phyloP scores from a whole-genome alignment of 2,888 invertebrate genomes.

The Dynastes grantii region DNA sequence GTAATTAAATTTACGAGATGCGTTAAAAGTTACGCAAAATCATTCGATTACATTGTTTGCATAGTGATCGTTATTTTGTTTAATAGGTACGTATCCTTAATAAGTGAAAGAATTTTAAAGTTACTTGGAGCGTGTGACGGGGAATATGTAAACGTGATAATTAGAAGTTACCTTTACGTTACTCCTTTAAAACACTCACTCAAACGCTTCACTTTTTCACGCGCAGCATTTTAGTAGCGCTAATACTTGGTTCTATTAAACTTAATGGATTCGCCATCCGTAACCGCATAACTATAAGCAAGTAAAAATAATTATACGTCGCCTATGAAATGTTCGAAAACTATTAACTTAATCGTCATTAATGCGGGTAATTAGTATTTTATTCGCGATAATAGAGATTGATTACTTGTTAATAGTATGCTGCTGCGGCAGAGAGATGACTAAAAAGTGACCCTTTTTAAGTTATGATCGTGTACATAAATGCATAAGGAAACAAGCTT shows the following conservation, averaged over 20 bases:
- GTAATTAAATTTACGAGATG: no score
- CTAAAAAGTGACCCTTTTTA: constrained; percentile 18
- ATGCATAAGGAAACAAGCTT: background rate
- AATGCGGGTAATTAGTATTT: constrained; percentile 23
- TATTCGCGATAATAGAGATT: constrained; percentile 32
- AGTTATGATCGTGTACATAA: background rate
- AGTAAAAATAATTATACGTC: constrained; percentile 20
- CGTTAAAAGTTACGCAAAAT: no score
- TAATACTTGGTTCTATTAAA: constrained; percentile 10
- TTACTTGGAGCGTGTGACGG: background rate
- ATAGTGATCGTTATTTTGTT: no score
- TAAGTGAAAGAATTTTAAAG: background rate
- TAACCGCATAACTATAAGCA: constrained; percentile 5
- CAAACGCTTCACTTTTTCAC: background rate
- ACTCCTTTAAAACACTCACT: background rate
- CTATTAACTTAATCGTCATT: constrained; percentile 26
- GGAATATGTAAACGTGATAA: constrained; percentile 8
- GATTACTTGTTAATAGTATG: constrained; percentile 26
- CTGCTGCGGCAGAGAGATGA: background rate
- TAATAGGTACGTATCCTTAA: background rate
- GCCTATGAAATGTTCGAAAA: constrained; percentile 4
- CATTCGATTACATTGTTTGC: no score
- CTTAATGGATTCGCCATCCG: background rate
- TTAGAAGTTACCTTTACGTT: background rate
- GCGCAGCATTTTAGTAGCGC: background rate